Conservation (phyloP, 2,888 invertebrate genomes). For the Orgyia antiqua region DNA sequence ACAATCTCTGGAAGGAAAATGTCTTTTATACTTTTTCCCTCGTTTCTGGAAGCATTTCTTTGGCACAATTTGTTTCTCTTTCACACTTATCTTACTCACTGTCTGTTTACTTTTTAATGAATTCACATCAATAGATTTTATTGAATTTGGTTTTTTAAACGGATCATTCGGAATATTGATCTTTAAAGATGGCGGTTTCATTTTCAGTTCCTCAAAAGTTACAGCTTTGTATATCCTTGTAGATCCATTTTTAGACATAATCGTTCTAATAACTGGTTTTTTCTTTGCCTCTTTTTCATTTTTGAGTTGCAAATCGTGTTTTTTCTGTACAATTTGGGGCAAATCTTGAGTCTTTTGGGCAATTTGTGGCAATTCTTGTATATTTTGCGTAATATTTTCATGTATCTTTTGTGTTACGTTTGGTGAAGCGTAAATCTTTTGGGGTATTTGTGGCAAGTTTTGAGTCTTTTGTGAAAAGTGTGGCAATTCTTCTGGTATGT, state of each 20-base stretch:
- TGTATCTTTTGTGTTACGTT: too few species aligned
- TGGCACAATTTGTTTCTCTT: slow-evolving; percentile 7
- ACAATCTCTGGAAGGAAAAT: slow-evolving; percentile 10
- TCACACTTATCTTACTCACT: slow-evolving; percentile 9
- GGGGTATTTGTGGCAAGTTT: too few species aligned
- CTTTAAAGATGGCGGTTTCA: slow-evolving; percentile 22
- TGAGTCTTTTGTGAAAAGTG: too few species aligned
- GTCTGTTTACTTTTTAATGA: slow-evolving; percentile 8
- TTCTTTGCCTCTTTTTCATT: not conserved
- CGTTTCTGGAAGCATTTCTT: slow-evolving; percentile 10
- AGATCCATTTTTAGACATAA: slow-evolving; percentile 29
- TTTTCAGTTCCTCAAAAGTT: slow-evolving; percentile 39
- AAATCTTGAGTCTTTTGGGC: not conserved
- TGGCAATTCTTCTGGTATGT: not conserved
- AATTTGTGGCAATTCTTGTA: not conserved
- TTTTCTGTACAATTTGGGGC: too few species aligned
- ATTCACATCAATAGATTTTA: slow-evolving; percentile 13
- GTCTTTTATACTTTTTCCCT: not conserved
- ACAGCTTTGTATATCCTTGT: slow-evolving; percentile 44
- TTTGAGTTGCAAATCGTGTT: too few species aligned
- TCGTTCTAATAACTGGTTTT: slow-evolving; percentile 41
- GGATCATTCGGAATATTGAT: slow-evolving; percentile 36
- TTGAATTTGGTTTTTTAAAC: slow-evolving; percentile 15
- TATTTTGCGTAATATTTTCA: too few species aligned
- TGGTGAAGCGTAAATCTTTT: too few species aligned